Evolutionary conservation across 2,797 vertebrate species (phyloP).

Genomic region (Otolemur crassicaudatus): DNA sequence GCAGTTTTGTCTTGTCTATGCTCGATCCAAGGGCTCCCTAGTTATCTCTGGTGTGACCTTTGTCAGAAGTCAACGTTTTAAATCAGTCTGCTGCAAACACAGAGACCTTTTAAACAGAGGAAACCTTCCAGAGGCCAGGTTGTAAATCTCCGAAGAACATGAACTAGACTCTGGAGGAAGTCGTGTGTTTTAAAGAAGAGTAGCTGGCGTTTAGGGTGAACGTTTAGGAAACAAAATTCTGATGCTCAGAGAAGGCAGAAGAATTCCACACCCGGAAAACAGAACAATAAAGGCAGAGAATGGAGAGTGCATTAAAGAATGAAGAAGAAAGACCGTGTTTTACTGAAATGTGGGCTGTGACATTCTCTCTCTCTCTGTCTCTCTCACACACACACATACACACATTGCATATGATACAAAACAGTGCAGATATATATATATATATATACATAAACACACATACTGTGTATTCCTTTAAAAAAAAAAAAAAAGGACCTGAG

Average conservation of each 20-base stretch:
- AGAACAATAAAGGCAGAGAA: background rate
- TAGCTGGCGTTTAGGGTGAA: conserved; percentile 20
- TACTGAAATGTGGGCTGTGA: background rate
- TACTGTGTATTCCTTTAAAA: background rate
- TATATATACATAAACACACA: too few species aligned
- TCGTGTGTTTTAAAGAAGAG: background rate
- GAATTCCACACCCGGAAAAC: background rate
- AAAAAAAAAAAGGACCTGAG: background rate
- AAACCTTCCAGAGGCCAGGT: background rate
- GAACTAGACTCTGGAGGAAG: conserved; percentile 32
- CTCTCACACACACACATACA: rapidly evolving
- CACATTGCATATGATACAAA: background rate
- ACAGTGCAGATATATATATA: background rate
- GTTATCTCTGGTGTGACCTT: background rate
- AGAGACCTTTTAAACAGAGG: conserved; percentile 55
- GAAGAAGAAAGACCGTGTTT: background rate
- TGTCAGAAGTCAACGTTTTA: conserved; percentile 27
- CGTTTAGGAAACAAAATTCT: conserved; percentile 1
- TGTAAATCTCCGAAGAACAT: conserved; percentile 33
- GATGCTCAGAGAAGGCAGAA: background rate
- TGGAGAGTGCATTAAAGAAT: background rate
- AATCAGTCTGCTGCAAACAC: conserved; percentile 59
- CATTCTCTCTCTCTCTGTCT: background rate
- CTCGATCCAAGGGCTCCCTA: conserved; percentile 17
- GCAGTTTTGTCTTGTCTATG: conserved; percentile 35